phyloP scores from a whole-genome alignment of 2,888 invertebrate species.

The Amitus sp. region DNA sequence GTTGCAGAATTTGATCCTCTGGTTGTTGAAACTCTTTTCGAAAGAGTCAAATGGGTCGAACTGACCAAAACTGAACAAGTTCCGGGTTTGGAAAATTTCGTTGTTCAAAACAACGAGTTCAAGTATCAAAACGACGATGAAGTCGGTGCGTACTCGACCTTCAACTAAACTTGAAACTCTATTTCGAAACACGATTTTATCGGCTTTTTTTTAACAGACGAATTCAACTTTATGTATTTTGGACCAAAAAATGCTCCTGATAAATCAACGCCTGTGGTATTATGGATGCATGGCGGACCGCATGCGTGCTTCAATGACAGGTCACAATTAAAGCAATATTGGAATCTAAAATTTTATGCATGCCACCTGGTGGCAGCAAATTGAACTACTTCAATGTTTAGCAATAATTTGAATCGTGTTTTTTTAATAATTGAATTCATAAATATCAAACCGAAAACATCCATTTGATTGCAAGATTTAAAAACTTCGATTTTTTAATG shows the following conservation, averaged over 20 bases:
- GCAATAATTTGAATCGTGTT: too few species aligned
- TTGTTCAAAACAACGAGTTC: slow-evolving; percentile 67
- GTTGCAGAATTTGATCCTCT: slow-evolving; percentile 51
- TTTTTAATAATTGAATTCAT: too few species aligned
- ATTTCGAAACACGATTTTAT: too few species aligned
- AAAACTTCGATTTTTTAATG: too few species aligned
- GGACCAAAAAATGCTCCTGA: slow-evolving; percentile 68
- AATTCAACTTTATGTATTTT: slow-evolving; percentile 74
- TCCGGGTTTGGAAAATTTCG: slow-evolving; percentile 64
- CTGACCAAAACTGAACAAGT: slow-evolving; percentile 63
- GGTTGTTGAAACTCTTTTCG: slow-evolving; percentile 59
- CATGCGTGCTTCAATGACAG: slow-evolving; percentile 75
- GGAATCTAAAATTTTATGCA: too few species aligned
- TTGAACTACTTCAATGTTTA: too few species aligned
- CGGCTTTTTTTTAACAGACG: slow-evolving; percentile 66
- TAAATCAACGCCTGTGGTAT: slow-evolving; percentile 74
- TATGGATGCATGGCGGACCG: slow-evolving; percentile 89
- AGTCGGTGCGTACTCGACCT: slow-evolving; percentile 67
- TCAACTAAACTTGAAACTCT: too few species aligned
- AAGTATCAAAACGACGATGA: slow-evolving; percentile 66
- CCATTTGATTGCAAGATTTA: too few species aligned
- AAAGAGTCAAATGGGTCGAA: slow-evolving; percentile 64
- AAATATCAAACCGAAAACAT: too few species aligned
- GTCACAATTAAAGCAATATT: too few species aligned
- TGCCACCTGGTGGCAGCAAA: too few species aligned